phyloP scores from a whole-genome alignment of 2,113 vertebrate species.

The Zeus faber region DNA sequence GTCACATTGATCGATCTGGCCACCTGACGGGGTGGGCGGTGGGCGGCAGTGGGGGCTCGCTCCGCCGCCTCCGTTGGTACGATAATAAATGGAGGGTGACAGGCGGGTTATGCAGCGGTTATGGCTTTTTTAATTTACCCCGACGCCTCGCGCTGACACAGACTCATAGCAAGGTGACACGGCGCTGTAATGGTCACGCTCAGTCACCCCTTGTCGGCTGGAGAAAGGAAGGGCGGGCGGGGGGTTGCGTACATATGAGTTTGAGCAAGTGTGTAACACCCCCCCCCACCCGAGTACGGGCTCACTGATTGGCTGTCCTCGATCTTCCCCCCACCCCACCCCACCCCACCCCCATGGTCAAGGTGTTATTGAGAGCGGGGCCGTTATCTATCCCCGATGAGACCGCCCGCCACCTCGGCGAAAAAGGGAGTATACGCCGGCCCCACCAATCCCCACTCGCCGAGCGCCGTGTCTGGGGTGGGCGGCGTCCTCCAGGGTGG shows the following conservation, averaged over 20 bases:
- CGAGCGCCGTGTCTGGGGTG: constrained; percentile 37
- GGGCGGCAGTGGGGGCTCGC: neutral
- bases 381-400: constrained; percentile 26
- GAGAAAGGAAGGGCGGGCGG: constrained; percentile 3
- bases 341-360: constrained; percentile 53
- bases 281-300: neutral
- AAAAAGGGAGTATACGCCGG: too few species aligned
- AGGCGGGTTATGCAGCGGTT: constrained; percentile 56
- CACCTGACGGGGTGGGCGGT: constrained; percentile 27
- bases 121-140: constrained; percentile 65
- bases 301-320: constrained; percentile 39
- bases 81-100: constrained; percentile 65
- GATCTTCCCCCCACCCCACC: constrained; percentile 47
- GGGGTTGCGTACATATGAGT: constrained; percentile 23
- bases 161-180: constrained; percentile 66
- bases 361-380: constrained; percentile 68
- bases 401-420: constrained; percentile 42
- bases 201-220: constrained; percentile 49
- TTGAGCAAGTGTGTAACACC: neutral
- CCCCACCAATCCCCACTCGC: constrained; percentile 42
- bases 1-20: constrained; percentile 66
- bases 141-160: constrained; percentile 49
- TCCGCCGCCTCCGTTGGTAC: constrained; percentile 21
- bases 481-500: constrained; percentile 69
- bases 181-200: constrained; percentile 52